Evolutionary conservation across 2,888 invertebrate genomes (phyloP), one percentile per base, ranked within the genome.

Genomic region (Stramonita haemastoma): DNA sequence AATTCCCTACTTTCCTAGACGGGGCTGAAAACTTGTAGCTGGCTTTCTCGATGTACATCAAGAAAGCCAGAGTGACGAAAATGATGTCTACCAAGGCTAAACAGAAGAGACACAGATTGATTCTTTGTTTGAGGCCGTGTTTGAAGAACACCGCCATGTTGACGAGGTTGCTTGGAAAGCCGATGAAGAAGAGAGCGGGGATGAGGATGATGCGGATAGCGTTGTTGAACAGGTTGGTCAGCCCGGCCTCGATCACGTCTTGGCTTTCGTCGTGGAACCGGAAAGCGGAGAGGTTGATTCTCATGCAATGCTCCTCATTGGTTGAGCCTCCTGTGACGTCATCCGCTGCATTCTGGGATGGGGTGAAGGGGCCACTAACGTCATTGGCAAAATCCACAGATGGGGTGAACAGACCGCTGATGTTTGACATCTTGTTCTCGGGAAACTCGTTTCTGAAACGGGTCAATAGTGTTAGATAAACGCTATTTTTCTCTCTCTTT

Each of bases 31-130:
- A 79, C 8, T 79, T 5, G 34, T 17, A 17, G 15, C 6, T 19
- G 79, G 15, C 6, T 34, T 79, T 79, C 34, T 34, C 79, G 4
- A 34, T 15, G 34, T 79, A 19, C 15, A 79, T 8, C 17, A 79
- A 17, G 11, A 79, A 1, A 15, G 34, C 79, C 32, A 79, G 2
- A 22, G 34, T 19, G 22, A 79, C 34, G 15, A 79, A 36, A 15
- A 34, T 5, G 13, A 79, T 6, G 34, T 79, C 79, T 1, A 34
- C 22, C 15, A 79, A 83, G 81, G 13, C n/a, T n/a, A n/a, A n/a
- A n/a, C 81, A 83, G 26, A 83, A 83, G 22, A 83, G 46, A 46
- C 81, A 83, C 81, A 83, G 81, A 26, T 46, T 36, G 81, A 83
- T 83, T 11, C 81, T 19, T 46, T 83, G 36, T 26, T 26, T 36